These are phyloP conservation scores for Paelopatides confundens DNA, from an alignment of 53 echinoderm and acorn worm genomes.

Conservation along the genomic window DNA sequence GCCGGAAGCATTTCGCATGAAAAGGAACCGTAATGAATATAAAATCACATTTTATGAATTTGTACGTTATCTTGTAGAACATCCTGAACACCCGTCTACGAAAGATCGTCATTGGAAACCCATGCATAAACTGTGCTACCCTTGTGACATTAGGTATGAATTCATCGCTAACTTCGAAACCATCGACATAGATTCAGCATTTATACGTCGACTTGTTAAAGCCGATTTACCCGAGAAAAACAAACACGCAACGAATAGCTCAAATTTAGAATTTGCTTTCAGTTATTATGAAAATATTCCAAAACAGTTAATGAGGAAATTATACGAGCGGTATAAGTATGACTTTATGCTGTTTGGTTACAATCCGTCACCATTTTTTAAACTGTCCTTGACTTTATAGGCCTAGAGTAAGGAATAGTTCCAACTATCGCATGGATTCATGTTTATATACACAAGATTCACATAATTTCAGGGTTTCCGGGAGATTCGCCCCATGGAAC, in stretches of 20 bases:
- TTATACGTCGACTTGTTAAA: constrained; percentile 17
- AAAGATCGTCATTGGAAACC: constrained; percentile 35
- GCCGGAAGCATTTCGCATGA: not conserved
- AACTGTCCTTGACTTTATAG: not conserved
- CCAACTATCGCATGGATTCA: no score
- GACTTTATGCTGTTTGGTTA: constrained; percentile 88
- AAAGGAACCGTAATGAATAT: not conserved
- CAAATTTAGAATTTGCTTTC: constrained; percentile 69
- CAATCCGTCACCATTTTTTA: constrained; percentile 52
- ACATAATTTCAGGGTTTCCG: no score
- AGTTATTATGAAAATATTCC: constrained; percentile 72
- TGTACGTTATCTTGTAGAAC: constrained; percentile 24
- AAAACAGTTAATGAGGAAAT: constrained; percentile 45
- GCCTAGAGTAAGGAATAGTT: no score
- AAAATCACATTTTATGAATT: constrained; percentile 25
- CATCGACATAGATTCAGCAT: constrained; percentile 14
- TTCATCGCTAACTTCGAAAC: constrained; percentile 43
- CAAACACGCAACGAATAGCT: constrained; percentile 89
- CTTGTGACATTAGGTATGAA: constrained; percentile 38
- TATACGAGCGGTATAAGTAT: constrained; percentile 76
- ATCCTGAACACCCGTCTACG: not conserved
- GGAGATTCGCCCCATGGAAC: no score
- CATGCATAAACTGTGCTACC: constrained; percentile 33
- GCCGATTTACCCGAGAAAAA: constrained; percentile 53
- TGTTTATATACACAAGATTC: no score